Percentiles rank a stretch among this genome's conserved stretches.
Conservation (phyloP, 2,113 vertebrate species). For the Ivindomyrus marchei region DNA sequence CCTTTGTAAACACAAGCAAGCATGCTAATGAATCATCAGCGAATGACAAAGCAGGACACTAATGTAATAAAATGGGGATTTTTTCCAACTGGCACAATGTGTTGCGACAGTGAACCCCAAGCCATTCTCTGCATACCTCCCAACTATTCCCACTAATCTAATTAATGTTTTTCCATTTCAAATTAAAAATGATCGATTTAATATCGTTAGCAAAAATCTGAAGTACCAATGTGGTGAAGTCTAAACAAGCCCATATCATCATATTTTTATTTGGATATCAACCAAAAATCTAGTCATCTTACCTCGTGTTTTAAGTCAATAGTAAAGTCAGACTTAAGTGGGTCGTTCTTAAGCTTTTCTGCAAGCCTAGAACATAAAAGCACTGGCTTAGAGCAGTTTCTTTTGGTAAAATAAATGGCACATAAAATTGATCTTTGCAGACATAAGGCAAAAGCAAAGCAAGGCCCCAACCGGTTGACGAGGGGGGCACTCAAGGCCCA, state of each 20-base stretch:
- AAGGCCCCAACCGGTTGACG: constrained; percentile 72
- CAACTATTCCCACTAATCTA: neutral
- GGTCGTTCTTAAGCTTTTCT: constrained; percentile 74
- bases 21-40: constrained; percentile 3
- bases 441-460: neutral
- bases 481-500: constrained; percentile 87
- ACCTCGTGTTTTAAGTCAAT: constrained; percentile 98
- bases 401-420: neutral
- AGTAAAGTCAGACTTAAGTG: constrained; percentile 90
- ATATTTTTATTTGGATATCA: neutral
- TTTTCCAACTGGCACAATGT: neutral
- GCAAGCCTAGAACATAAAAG: constrained; percentile 69
- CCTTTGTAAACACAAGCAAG: neutral
- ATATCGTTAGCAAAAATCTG: neutral
- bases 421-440: neutral
- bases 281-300: constrained; percentile 33
- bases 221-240: neutral
- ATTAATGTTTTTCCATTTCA: neutral
- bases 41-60: neutral
- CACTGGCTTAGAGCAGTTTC: neutral
- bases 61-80: neutral
- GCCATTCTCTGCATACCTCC: neutral
- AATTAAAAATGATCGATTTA: neutral
- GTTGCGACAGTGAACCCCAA: neutral
- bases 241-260: neutral